These are phyloP conservation scores for Scomber colias DNA, from an alignment of 2,113 vertebrate species.

Conservation along the genomic window DNA sequence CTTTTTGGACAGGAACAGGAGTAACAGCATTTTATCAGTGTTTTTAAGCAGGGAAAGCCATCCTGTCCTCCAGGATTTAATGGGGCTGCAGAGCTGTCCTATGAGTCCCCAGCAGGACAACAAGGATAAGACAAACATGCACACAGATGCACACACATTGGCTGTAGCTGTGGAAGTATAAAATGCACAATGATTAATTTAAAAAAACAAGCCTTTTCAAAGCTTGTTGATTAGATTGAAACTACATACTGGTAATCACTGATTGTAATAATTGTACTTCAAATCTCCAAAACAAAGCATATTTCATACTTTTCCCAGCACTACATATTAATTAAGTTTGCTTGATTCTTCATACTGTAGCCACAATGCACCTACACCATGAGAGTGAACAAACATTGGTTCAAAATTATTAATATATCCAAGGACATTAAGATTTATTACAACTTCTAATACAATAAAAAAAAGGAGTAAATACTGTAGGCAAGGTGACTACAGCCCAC, in stretches of 20 bases:
- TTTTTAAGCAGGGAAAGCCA: constrained; percentile 38
- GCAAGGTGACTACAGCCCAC: not conserved
- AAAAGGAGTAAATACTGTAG: not conserved
- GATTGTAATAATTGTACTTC: not conserved
- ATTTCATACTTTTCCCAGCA: not conserved
- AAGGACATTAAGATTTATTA: constrained; percentile 1
- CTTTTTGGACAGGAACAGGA: constrained; percentile 40
- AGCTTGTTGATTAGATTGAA: constrained; percentile 8
- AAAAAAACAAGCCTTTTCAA: constrained; percentile 5
- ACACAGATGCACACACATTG: constrained; percentile 2
- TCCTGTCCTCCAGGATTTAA: constrained; percentile 41
- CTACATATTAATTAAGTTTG: constrained; percentile 6
- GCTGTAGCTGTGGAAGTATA: not conserved
- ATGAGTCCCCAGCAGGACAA: constrained; percentile 25
- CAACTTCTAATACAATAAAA: not conserved
- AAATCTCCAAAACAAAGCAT: constrained; percentile 5
- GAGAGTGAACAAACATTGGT: not conserved
- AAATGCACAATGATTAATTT: not conserved
- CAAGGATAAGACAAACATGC: constrained; percentile 13
- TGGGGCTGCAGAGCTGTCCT: constrained; percentile 17
- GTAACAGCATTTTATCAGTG: constrained; percentile 44
- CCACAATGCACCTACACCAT: not conserved
- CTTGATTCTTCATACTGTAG: not conserved
- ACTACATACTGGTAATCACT: not conserved
- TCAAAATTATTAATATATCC: not conserved